Percentiles rank a stretch among this genome's conserved stretches.
Evolutionary conservation across 2,888 invertebrate species (phyloP).

Genomic region (Lasioglossum oenotherae): DNA sequence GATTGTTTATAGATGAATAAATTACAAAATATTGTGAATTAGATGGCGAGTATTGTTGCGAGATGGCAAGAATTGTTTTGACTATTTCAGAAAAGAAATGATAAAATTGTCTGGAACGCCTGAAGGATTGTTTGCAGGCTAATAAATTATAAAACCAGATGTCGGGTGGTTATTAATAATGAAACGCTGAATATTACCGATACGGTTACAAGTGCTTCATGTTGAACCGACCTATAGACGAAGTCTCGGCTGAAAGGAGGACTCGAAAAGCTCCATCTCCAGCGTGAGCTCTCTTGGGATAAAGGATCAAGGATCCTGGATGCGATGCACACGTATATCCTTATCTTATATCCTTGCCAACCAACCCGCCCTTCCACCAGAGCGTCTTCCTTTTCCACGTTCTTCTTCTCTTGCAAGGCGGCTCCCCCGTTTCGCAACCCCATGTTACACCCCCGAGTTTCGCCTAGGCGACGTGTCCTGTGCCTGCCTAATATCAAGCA

Average conservation of each 20-base stretch:
- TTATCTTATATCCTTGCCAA: conserved; percentile 77
- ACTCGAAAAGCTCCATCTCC: conserved; percentile 77
- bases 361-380: conserved; percentile 60
- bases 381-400: conserved; percentile 45
- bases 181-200: background rate
- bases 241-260: conserved; percentile 73
- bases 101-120: background rate
- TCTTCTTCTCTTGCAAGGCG: conserved; percentile 42
- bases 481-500: conserved; percentile 80
- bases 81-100: background rate
- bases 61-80: too few relatives aligned
- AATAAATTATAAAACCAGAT: conserved; percentile 1
- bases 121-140: background rate
- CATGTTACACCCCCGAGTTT: conserved; percentile 68
- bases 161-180: background rate
- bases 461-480: conserved; percentile 73
- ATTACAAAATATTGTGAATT: background rate
- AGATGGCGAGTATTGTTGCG: background rate
- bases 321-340: conserved; percentile 78
- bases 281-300: conserved; percentile 77
- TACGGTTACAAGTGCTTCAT: conserved; percentile 4
- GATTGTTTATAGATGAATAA: background rate
- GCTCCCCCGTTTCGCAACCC: conserved; percentile 58
- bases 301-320: conserved; percentile 79
- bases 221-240: conserved; percentile 66